phyloP scores from a whole-genome alignment of 2,113 vertebrate genomes.

The Leucopsar rothschildi region DNA sequence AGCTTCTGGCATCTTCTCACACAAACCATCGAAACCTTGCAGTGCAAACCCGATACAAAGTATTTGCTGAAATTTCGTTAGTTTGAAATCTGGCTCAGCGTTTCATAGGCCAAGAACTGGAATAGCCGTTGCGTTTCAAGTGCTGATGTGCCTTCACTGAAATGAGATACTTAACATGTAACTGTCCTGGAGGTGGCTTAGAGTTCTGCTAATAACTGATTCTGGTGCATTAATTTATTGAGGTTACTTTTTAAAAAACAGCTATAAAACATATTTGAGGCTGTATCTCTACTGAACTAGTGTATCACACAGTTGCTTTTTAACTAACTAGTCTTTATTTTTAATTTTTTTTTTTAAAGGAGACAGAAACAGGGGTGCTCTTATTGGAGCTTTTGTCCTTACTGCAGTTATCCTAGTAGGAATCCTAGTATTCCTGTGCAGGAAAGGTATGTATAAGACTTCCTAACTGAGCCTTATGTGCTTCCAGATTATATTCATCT shows the following conservation, averaged over 20 bases:
- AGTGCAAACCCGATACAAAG: neutral
- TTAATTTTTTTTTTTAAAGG: neutral
- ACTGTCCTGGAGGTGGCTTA: neutral
- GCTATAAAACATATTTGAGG: neutral
- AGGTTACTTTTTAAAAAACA: neutral
- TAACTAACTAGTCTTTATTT: neutral
- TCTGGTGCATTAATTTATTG: neutral
- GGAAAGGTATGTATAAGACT: neutral
- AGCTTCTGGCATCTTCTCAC: neutral
- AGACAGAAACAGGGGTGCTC: accelerated
- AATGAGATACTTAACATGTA: neutral
- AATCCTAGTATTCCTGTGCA: accelerated
- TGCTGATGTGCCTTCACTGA: neutral
- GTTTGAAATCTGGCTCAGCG: neutral
- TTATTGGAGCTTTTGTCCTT: accelerated
- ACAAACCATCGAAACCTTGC: neutral
- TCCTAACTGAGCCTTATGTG: neutral
- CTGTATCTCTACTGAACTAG: neutral
- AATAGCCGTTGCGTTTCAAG: neutral
- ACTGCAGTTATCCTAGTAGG: accelerated
- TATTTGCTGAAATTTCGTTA: neutral
- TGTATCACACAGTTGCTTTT: neutral
- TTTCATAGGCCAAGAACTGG: neutral
- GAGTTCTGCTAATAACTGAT: neutral
- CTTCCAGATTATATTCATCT: neutral